These are phyloP conservation scores for Paracyclopina nana DNA, from an alignment of 1,140 invertebrate genomes.

Conservation along the genomic window DNA sequence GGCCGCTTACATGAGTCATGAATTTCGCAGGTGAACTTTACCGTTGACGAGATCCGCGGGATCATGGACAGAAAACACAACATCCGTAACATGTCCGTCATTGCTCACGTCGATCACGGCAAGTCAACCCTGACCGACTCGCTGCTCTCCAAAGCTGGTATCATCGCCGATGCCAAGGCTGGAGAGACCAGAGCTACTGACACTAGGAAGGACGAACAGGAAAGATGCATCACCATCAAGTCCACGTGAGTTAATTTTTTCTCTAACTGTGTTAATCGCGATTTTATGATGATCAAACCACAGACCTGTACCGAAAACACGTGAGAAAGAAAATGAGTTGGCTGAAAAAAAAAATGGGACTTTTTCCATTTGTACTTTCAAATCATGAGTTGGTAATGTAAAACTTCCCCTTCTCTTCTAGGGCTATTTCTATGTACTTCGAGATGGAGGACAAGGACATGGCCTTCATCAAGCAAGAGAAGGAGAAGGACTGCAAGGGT, in stretches of 20 bases:
- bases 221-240: conserved; percentile 99
- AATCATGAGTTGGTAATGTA: conserved; percentile 9
- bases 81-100: conserved; percentile 99
- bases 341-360: neutral
- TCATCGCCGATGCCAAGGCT: conserved; percentile 93
- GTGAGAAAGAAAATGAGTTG: too few relatives aligned
- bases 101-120: conserved; percentile 99
- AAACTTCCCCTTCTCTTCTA: too few relatives aligned
- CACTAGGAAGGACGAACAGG: conserved; percentile 97
- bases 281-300: conserved; percentile 13
- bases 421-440: conserved; percentile 96
- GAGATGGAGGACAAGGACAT: conserved; percentile 79
- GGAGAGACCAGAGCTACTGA: conserved; percentile 98
- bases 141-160: conserved; percentile 96
- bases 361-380: conserved; percentile 7
- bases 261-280: neutral
- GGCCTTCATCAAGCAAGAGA: conserved; percentile 72
- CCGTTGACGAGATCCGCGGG: conserved; percentile 94
- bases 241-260: too few relatives aligned
- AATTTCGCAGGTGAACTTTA: conserved; percentile 99
- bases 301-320: too few relatives aligned
- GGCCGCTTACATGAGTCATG: too few relatives aligned
- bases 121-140: conserved; percentile 99
- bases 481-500: conserved; percentile 70
- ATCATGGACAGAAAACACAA: conserved; percentile 99